These are phyloP conservation scores for Semnopithecus entellus DNA, from an alignment of 2,113 vertebrate species.

Conservation along the genomic window DNA sequence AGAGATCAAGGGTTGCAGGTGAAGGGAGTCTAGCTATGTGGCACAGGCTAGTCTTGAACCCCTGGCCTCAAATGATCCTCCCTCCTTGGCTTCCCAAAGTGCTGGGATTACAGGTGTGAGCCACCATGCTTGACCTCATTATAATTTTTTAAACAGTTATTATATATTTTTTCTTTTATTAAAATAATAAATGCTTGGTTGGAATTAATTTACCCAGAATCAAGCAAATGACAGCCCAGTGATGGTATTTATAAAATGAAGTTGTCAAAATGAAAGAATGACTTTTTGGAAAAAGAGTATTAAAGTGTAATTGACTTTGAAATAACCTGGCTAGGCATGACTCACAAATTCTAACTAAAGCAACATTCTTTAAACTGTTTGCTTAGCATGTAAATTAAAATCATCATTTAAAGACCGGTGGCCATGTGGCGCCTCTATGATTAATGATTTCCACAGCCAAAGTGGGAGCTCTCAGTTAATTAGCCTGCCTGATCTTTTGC, in stretches of 20 bases:
- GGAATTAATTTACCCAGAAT: constrained; percentile 52
- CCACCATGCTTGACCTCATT: background rate
- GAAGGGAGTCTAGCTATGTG: background rate
- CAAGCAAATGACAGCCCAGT: constrained; percentile 36
- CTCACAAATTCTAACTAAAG: constrained; percentile 57
- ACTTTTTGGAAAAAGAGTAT: constrained; percentile 52
- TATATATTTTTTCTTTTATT: constrained; percentile 12
- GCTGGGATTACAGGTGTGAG: background rate
- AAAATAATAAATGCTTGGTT: constrained; percentile 50
- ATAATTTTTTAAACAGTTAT: constrained; percentile 47
- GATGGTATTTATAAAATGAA: constrained; percentile 64
- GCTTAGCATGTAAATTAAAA: constrained; percentile 72
- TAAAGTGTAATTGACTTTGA: constrained; percentile 72
- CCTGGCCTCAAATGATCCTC: background rate
- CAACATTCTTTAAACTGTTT: constrained; percentile 53
- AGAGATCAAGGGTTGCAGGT: background rate
- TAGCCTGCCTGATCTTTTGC: constrained; percentile 43
- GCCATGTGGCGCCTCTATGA: constrained; percentile 37
- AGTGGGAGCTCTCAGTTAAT: constrained; percentile 54
- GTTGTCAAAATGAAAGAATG: constrained; percentile 66
- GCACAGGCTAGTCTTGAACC: background rate
- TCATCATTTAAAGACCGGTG: constrained; percentile 66
- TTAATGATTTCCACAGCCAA: constrained; percentile 61
- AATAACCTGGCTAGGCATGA: constrained; percentile 55
- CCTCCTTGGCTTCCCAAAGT: background rate